Evolutionary conservation across 2,113 vertebrate genomes (phyloP), one percentile per base, ranked within the genome.

Genomic region (Phalacrocorax aristotelis): DNA sequence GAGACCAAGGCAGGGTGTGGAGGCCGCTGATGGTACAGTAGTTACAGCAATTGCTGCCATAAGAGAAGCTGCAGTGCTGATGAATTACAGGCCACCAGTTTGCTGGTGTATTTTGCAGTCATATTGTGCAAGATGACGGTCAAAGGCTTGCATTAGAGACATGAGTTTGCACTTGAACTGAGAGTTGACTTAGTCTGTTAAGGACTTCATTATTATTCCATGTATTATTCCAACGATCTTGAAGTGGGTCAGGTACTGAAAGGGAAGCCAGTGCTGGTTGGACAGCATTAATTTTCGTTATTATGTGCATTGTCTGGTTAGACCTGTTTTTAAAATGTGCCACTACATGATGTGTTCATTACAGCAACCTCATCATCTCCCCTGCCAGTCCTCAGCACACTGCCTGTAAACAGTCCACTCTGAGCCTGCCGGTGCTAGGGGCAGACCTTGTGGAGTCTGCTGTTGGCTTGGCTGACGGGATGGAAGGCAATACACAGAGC

Each of bases 291-390:
- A 83, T 94, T 87, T 48, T 38, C 61, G 64, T 95, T 96, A 90
- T 92, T 80, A 96, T 48, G 71, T 83, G 71, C 84, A 16, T 94
- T 64, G 91, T 88, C 97, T 86, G 91, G 96, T 97, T 97, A 97
- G 90, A 97, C 97, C 96, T 97, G 97, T 97, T 97, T 91, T 32
- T 78, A 81, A 97, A 94, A 97, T 97, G 78, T 91, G 94, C 89
- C 87, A 96, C 94, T 96, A 91, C 95, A 95, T 6, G 94, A 97
- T 52, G 89, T 7, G 5, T 64, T 94, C 68, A 60, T 97, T 95
- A 93, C 29, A 74, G 82, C 89, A 94, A 20, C 66, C 89, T 94
- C 96, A 29, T 72, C 77, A 62, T 42, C 75, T 89, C 72, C 91
- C 40, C 77, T 92, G 93, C 91, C 92, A n/a, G 32, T 62, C n/a